A percentile compares a stretch with the other conserved stretches of the same genome.
phyloP scores from a whole-genome alignment of 2,797 vertebrate genomes.

The Malacoctenus gilli region DNA sequence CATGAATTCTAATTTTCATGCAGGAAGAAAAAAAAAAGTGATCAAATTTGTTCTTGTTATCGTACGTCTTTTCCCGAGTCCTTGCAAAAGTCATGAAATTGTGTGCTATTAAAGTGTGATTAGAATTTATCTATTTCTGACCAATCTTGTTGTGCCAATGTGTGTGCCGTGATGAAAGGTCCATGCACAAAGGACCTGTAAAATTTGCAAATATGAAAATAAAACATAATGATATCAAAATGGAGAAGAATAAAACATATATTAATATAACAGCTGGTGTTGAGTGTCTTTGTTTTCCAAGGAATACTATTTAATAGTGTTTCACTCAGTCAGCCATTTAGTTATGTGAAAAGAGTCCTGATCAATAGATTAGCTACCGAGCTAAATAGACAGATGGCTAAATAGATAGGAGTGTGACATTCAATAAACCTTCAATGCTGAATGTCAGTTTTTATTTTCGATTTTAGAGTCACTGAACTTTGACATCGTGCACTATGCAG shows the following conservation, averaged over 20 bases:
- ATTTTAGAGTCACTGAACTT: too few species aligned
- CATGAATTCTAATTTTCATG: conserved; percentile 61
- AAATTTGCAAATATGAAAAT: conserved; percentile 73
- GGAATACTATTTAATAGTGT: too few species aligned
- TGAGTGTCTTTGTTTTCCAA: conserved; percentile 30
- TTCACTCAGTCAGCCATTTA: too few species aligned
- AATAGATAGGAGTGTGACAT: too few species aligned
- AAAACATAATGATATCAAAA: conserved; percentile 69
- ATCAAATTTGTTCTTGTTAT: conserved; percentile 63
- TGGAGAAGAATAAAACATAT: conserved; percentile 80
- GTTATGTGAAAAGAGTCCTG: too few species aligned
- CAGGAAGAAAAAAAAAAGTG: conserved; percentile 26
- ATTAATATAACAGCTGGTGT: conserved; percentile 71
- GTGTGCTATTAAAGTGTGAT: conserved; percentile 75
- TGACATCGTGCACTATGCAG: too few species aligned
- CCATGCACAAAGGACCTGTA: conserved; percentile 70
- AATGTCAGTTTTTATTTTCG: too few species aligned
- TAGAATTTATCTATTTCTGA: conserved; percentile 74
- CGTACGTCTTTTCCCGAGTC: conserved; percentile 69
- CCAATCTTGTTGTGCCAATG: conserved; percentile 78
- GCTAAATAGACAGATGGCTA: too few species aligned
- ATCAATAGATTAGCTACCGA: too few species aligned
- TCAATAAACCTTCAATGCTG: too few species aligned
- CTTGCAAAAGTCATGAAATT: conserved; percentile 73
- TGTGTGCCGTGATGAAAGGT: conserved; percentile 77